phyloP scores from a whole-genome alignment of 2,888 invertebrate genomes.

The Eustalomyia histrio region DNA sequence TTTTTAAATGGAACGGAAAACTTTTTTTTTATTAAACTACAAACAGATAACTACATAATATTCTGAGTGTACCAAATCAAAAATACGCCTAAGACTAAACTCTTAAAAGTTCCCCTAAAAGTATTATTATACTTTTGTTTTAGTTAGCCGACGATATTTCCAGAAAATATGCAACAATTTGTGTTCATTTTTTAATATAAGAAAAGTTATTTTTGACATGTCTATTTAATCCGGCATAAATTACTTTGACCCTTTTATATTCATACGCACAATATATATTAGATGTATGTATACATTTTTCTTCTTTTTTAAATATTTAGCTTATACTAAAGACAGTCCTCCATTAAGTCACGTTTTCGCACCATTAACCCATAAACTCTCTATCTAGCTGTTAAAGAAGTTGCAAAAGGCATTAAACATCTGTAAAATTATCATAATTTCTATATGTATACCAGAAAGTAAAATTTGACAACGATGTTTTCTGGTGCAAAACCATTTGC shows the following conservation, averaged over 20 bases:
- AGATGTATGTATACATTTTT: too few species aligned
- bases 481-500: conserved; percentile 41
- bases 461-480: conserved; percentile 40
- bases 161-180: conserved; percentile 47
- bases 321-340: conserved; percentile 46
- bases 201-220: conserved; percentile 67
- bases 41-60: too few species aligned
- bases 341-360: conserved; percentile 78
- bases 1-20: too few species aligned
- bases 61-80: too few species aligned
- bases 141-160: not conserved
- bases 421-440: conserved; percentile 53
- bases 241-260: conserved; percentile 74
- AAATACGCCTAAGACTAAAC: too few species aligned
- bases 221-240: conserved; percentile 73
- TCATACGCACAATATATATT: not conserved
- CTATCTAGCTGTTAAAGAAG: not conserved
- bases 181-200: not conserved
- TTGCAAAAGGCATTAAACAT: conserved; percentile 36
- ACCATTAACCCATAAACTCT: conserved; percentile 77
- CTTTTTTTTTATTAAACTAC: too few species aligned
- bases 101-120: not conserved
- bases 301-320: not conserved
- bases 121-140: not conserved
- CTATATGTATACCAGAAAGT: not conserved